These are phyloP conservation scores for Timema cristinae DNA, from an alignment of 2,888 invertebrate species.

Conservation along the genomic window DNA sequence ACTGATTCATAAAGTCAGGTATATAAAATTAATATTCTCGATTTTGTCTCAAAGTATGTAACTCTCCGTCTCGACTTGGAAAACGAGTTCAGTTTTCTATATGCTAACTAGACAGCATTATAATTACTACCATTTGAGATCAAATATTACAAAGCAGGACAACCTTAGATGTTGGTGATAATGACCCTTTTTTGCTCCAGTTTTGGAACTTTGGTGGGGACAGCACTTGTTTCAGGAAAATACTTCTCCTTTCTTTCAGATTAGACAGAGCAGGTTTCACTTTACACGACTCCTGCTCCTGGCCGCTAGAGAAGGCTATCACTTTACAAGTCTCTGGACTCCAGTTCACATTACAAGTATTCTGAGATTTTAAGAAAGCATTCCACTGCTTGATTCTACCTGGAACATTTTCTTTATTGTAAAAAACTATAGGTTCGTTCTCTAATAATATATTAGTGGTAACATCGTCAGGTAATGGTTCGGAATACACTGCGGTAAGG, in stretches of 20 bases:
- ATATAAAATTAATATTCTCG: no score
- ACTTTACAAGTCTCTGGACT: slow-evolving; percentile 18
- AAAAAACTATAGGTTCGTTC: slow-evolving; percentile 26
- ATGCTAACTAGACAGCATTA: no score
- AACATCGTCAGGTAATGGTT: slow-evolving; percentile 15
- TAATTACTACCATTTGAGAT: neutral
- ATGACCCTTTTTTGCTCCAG: slow-evolving; percentile 41
- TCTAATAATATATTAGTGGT: slow-evolving; percentile 17
- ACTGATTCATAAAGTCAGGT: no score
- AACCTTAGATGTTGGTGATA: slow-evolving; percentile 38
- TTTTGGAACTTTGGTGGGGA: slow-evolving; percentile 54
- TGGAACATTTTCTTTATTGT: slow-evolving; percentile 40
- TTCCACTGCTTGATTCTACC: slow-evolving; percentile 34
- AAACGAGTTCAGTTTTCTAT: no score
- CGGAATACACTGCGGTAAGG: slow-evolving; percentile 21
- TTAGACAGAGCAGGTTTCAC: slow-evolving; percentile 36
- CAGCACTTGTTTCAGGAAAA: slow-evolving; percentile 56
- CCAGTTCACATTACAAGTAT: slow-evolving; percentile 21
- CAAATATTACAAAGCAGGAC: slow-evolving; percentile 27
- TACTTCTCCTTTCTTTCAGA: slow-evolving; percentile 51
- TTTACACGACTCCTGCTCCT: slow-evolving; percentile 10
- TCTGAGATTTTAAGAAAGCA: slow-evolving; percentile 30
- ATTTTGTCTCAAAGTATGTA: no score
- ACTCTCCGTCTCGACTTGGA: no score
- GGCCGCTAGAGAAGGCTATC: neutral